Base-by-base conservation (phyloP, 2,797 vertebrate genomes). In the Scolopax rusticola region DNA sequence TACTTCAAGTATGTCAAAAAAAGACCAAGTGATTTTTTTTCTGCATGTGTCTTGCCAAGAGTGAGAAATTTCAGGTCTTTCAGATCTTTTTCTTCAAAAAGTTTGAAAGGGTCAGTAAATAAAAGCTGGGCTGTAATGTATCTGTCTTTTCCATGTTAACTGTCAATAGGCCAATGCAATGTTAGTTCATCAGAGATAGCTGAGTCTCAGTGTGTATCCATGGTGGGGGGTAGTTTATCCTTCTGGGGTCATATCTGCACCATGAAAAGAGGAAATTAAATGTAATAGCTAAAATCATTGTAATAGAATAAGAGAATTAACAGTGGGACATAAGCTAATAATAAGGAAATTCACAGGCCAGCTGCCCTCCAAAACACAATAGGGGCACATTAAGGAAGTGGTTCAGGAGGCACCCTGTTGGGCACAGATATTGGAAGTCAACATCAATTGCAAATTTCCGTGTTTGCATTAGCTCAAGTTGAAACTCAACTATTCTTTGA, bases 201-300 rank as follows among this genome's bases (percentile, higher is more conserved):
- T 48, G 92, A 84, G 50, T 86, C 91, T 96, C 93, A 73, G 87
- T 68, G 90, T 93, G 88, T 48, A 77, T 83, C 48, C 93, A n/a
- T 89, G 33, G 68, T 57, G 82, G 90, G 87, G 89, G 93, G 94
- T 87, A 90, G 81, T 92, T 97, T 95, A 95, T 93, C 85, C 91
- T 96, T 87, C 77, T 90, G 84, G 54, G 95, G 94, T 96, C 92
- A 95, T 78, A 93, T 57, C 89, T 92, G 21, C 41, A 75, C 74
- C 94, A 94, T 78, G 96, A 97, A 95, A 97, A 97, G 93, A 98
- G 96, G 97, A 98, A 98, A 98, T 97, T 95, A 97, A 98, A 97
- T 74, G 89, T 79, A 93, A 94, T 96, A 96, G 91, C 93, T 94
- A 94, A 95, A 96, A 96, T 95, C 64, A 89, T 95, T 85, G 69